Base-by-base conservation (phyloP, 2,888 invertebrate species). In the Amphipyra tragopoginis region DNA sequence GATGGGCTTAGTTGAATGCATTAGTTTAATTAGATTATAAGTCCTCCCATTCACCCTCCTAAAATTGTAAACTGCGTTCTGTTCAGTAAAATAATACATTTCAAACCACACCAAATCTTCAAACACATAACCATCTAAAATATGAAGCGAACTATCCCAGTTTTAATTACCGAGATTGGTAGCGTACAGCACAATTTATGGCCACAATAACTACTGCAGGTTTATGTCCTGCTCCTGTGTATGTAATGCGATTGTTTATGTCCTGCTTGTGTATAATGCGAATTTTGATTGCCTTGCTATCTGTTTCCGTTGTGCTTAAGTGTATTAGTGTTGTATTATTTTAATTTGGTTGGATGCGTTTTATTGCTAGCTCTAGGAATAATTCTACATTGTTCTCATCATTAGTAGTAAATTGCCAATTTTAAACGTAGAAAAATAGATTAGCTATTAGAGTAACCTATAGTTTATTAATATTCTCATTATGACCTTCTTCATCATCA, bases 91-190 rank as follows among this genome's bases (percentile, higher is more conserved):
- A 40, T 5, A 13, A 21, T 49, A 10, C 13, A 54, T 36, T 39
- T 67, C 57, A 68, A 38, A 58, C 56, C 48, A 33, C 48, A 33
- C 34, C 14, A 48, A 48, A 62, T 59, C 61, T 44, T 61, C 49
- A 63, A 73, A 73, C 52, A 60, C 65, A 55, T 72, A 33, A 45
- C 54, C 45, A 54, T 63, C 65, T 70, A 62, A 55, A 62, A 70
- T 66, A 66, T 63, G 54, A 74, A 43, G 48, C 64, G 7, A 61
- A 74, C 73, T 70, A 79, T 75, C 51, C 68, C 40, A 59, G 82
- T 81, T 85, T 85, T 85, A 85, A 86, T 86, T 84, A 81, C 82
- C 49, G 55, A 78, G 83, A 85, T 86, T 75, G 77, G 66, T 48
- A 48, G 64, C 62, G 58, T 33, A 56, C 65, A 67, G 72, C 49